Base-by-base conservation (phyloP, 1,140 invertebrate genomes). In the Tenebrio molitor region DNA sequence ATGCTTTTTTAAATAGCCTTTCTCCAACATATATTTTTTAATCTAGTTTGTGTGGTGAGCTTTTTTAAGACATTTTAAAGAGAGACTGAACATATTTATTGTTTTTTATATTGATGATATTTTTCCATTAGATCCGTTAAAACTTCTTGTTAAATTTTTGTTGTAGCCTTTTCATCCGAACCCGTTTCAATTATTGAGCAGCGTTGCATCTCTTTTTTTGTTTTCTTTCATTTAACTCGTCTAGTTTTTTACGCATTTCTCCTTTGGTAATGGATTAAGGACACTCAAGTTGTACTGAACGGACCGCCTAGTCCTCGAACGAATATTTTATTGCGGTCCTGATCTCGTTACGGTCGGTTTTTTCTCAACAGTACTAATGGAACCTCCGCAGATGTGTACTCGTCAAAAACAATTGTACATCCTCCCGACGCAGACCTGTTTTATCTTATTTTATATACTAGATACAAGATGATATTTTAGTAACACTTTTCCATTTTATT, bases 61-160 rank as follows among this genome's bases (percentile, higher is more conserved):
- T 29, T 66, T 66, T 66, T 66, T 66, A 42, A 29, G 23, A 66
- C 36, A 42, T 41, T 66, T 66, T 44, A 23, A 39, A 21, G 23
- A 44, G 64, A 66, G 64, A 69, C 44, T 46, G 66, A 69, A 69
- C 19, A 50, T 69, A 69, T 50, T 53, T 69, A 50, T 69, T 53
- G 17, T 69, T 69, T n/a, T n/a, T 70, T 70, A 46, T 69, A 69
- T 50, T 70, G 44, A 25, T 44, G 16, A 39, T 58, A 36, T 70
- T 41, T 70, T 50, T 21, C 63, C 68, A 39, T 53, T 46, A 12
- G 41, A 34, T 70, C 25, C 41, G 39, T 41, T 70, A 39, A 39
- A 39, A n/a, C 12, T 39, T 39, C 12, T 7, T 12, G 5, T 39
- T 21, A n/a, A 66, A n/a, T 39, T 68, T 44, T 16, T 68, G 4